Evolutionary conservation across 2,888 invertebrate genomes (phyloP).

Genomic region (Sepioteuthis lessoniana): DNA sequence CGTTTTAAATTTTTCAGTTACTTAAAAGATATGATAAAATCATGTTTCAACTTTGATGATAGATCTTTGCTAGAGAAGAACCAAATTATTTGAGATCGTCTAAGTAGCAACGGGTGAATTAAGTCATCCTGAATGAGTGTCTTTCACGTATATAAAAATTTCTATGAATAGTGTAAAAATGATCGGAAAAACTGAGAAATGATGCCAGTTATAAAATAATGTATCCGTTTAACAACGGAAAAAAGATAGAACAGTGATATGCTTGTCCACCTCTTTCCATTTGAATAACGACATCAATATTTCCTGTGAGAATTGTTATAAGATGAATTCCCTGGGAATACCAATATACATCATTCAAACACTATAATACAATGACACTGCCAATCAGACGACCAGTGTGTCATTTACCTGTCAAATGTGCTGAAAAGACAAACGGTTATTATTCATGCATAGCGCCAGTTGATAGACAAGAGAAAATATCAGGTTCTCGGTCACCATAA

Average conservation of each 20-base stretch:
- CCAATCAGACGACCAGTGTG: not conserved
- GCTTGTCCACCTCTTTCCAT: not conserved
- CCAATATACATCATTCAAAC: not conserved
- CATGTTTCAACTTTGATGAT: too few relatives aligned
- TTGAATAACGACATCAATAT: not conserved
- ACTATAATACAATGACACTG: not conserved
- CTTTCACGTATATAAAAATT: not conserved
- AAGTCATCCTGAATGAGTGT: too few relatives aligned
- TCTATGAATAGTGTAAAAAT: not conserved
- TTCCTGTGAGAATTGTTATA: not conserved
- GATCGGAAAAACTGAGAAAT: not conserved
- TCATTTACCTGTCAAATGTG: not conserved
- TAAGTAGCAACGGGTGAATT: too few relatives aligned
- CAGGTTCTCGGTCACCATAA: not conserved
- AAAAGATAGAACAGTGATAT: not conserved
- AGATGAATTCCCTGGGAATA: not conserved
- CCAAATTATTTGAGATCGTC: too few relatives aligned
- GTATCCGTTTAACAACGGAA: not conserved
- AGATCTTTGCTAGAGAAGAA: too few relatives aligned
- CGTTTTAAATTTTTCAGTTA: too few relatives aligned
- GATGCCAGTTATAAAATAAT: not conserved
- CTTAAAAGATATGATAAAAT: too few relatives aligned
- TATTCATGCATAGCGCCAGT: not conserved
- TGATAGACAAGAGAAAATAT: not conserved
- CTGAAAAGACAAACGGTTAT: not conserved